Percentiles rank a stretch among this genome's conserved stretches.
Evolutionary conservation across 2,113 vertebrate genomes (phyloP).

Genomic region (Halcyon senegalensis): DNA sequence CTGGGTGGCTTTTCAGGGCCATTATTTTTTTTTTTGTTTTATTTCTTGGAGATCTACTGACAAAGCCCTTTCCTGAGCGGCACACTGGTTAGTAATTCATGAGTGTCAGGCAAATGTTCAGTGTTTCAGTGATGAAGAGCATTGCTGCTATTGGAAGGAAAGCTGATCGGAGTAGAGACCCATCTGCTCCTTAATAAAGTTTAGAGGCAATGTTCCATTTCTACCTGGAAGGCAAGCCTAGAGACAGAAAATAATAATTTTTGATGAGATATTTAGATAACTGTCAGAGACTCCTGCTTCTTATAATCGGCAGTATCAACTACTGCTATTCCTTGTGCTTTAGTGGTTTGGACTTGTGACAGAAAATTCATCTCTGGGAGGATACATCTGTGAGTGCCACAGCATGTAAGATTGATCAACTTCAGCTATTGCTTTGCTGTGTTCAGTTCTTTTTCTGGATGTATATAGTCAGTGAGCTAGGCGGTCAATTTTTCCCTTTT

Average conservation of each 20-base stretch:
- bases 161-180: slow-evolving; percentile 4
- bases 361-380: slow-evolving; percentile 47
- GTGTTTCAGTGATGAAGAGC: background rate
- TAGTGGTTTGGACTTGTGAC: slow-evolving; percentile 43
- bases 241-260: slow-evolving; percentile 52
- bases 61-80: background rate
- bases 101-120: slow-evolving; percentile 11
- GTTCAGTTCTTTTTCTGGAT: slow-evolving; percentile 10
- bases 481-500: background rate
- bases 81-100: background rate
- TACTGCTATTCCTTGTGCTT: slow-evolving; percentile 5
- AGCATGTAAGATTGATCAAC: slow-evolving; percentile 41
- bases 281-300: slow-evolving; percentile 34
- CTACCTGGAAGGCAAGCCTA: slow-evolving; percentile 55
- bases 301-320: slow-evolving; percentile 20
- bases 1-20: background rate
- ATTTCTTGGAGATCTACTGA: background rate
- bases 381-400: slow-evolving; percentile 34
- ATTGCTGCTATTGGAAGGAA: slow-evolving; percentile 12
- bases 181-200: slow-evolving; percentile 59
- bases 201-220: slow-evolving; percentile 50
- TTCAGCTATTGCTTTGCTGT: slow-evolving; percentile 36
- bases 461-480: background rate
- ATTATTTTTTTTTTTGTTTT: background rate
- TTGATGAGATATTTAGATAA: slow-evolving; percentile 55